Base-by-base conservation (phyloP, 2,113 vertebrate species). In the Macrotis lagotis region DNA sequence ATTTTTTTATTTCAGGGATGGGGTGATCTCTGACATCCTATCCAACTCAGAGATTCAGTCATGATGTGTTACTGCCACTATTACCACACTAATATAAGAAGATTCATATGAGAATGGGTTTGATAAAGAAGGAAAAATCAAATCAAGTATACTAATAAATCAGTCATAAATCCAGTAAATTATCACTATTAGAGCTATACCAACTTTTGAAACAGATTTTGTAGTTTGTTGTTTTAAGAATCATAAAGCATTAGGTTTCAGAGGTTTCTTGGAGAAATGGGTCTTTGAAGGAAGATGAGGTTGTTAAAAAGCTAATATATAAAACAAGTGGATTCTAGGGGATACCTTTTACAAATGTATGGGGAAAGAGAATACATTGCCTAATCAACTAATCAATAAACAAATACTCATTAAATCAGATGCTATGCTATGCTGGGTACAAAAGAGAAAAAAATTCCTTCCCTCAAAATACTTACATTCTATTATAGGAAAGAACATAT, bases 131-230 rank as follows among this genome's bases (percentile, higher is more conserved):
- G 44, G n/a, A 83, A 83, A 83, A 44, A 6, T 22, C 19, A 44
- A 83, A n/a, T n/a, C 19, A 83, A 44, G 66, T 22, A 44, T 44
- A 83, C 37, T 83, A 83, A 19, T 59, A 3, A 10, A 49, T 6
- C 48, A n/a, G 22, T 55, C 14, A 0, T 0, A 5, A 51, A 11
- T 14, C 1, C 0, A 0, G 6, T 19, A 16, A 6, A 0, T 3
- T 1, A 7, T 2, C 9, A 16, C 19, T 48, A 8, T 25, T 19
- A 14, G 31, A 59, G 37, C 47, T 14, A 8, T 26, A 90, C 48
- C 16, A 8, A 9, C 50, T 3, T 31, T 1, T 8, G 14, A 3
- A 3, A 19, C n/a, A 37, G 19, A 1, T 49, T 66, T 53, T 52
- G 16, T 22, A 12, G 48, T 83, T 83, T 83, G 37, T 83, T 44